Base-by-base conservation (phyloP, 2,888 invertebrate species). In the Panorpa germanica region DNA sequence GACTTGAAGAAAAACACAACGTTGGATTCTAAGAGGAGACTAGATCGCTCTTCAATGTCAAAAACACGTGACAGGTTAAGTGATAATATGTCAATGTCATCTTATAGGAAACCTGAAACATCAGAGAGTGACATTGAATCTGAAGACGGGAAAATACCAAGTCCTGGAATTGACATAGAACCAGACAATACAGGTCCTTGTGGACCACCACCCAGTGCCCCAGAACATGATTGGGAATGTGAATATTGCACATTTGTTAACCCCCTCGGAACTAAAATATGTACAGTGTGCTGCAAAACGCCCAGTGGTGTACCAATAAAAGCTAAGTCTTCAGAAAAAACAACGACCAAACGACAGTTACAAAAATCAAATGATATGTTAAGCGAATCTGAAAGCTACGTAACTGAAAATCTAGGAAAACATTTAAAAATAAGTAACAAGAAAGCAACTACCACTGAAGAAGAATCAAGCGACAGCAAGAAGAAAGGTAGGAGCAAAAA, bases 231-330 rank as follows among this genome's bases (percentile, higher is more conserved):
- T 32, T 90, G 88, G 88, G 71, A 80, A 38, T 90, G 88, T 49
- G 81, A 83, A 45, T 82, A 85, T 45, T 90, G 88, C 47, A 90
- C 88, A 0, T 86, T 73, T 47, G 75, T 85, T 3, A 90, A 90
- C 47, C 74, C 77, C 35, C 57, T 76, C 0, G 76, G 74, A 12
- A 68, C 72, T 1, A 70, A 74, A 41, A 77, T 88, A 21, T 88
- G 88, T 46, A 63, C 66, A 9, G 70, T 88, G 29, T 90, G 88
- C 47, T 88, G 86, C 45, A 83, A 85, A 47, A 88, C 88, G 1
- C 69, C 70, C 2, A 63, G 62, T 8, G 47, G 41, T 14, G 34
- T 41, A 1, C 49, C 51, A 2, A 24, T 14, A 14, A 23, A 21
- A 20, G n/a, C 17, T 3, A 3, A 10, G 11, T 7, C 21, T 12